These are phyloP conservation scores for Pyrochroa serraticornis DNA, from an alignment of 2,888 invertebrate genomes.

Conservation along the genomic window DNA sequence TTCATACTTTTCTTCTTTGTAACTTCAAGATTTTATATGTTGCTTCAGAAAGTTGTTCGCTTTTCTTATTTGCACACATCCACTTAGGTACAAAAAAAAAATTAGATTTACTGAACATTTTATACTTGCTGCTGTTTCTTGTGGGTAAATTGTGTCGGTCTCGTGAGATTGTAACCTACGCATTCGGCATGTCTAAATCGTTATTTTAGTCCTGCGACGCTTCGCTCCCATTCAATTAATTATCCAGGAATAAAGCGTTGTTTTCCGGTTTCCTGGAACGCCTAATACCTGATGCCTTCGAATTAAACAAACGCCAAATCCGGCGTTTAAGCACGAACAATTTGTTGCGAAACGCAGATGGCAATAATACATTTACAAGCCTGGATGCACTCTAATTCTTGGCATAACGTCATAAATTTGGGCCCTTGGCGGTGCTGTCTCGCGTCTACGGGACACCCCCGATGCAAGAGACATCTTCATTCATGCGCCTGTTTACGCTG, in stretches of 20 bases:
- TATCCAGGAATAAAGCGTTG: neutral
- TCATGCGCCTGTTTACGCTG: constrained; percentile 48
- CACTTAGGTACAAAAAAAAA: no score
- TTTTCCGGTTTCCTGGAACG: no score
- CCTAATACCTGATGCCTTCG: constrained; percentile 7
- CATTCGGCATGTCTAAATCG: no score
- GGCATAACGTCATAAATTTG: constrained; percentile 53
- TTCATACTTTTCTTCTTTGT: no score
- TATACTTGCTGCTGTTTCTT: no score
- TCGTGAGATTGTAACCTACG: no score
- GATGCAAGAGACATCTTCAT: constrained; percentile 48
- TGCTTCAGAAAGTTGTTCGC: no score
- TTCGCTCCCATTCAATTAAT: constrained; percentile 17
- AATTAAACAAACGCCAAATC: constrained; percentile 31
- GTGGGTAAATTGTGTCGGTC: no score
- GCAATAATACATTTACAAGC: constrained; percentile 55
- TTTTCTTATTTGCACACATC: no score
- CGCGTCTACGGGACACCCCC: constrained; percentile 13
- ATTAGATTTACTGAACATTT: no score
- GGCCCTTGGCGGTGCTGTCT: constrained; percentile 29
- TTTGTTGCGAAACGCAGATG: constrained; percentile 49
- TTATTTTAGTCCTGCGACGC: neutral
- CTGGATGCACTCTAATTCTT: constrained; percentile 55
- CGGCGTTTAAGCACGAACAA: constrained; percentile 42
- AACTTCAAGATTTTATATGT: no score